Conservation (phyloP, 1,140 invertebrate species). For the Zaprionus camerounensis region DNA sequence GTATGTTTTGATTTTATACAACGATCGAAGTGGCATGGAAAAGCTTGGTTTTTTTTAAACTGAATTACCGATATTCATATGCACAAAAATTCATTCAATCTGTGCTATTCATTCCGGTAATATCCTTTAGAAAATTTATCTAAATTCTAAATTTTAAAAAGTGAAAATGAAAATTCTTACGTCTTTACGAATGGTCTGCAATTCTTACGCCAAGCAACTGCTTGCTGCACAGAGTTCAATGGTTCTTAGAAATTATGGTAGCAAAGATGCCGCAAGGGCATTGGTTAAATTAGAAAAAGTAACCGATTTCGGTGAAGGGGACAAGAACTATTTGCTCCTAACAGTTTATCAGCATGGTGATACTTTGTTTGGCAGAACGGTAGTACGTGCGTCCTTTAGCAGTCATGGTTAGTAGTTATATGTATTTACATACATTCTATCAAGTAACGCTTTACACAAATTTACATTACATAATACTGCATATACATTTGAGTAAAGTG, state of each 20-base stretch:
- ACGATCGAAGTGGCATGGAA: conserved; percentile 11
- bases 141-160: background rate
- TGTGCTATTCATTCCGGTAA: background rate
- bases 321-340: conserved; percentile 33
- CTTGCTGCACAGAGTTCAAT: background rate
- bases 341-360: conserved; percentile 53
- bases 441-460: no score
- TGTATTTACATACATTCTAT: background rate
- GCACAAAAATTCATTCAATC: conserved; percentile 11
- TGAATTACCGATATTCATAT: background rate
- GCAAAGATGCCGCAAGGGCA: background rate
- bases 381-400: conserved; percentile 37
- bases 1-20: conserved; percentile 6
- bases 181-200: background rate
- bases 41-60: background rate
- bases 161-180: background rate
- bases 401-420: conserved; percentile 44
- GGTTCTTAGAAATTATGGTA: background rate
- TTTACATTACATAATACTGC: no score
- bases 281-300: conserved; percentile 28
- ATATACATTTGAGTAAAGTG: no score
- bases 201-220: background rate
- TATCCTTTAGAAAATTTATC: conserved; percentile 5
- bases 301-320: conserved; percentile 29
- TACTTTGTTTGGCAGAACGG: conserved; percentile 28